phyloP scores from a whole-genome alignment of 2,797 vertebrate genomes.

The Dicrostonyx torquatus region DNA sequence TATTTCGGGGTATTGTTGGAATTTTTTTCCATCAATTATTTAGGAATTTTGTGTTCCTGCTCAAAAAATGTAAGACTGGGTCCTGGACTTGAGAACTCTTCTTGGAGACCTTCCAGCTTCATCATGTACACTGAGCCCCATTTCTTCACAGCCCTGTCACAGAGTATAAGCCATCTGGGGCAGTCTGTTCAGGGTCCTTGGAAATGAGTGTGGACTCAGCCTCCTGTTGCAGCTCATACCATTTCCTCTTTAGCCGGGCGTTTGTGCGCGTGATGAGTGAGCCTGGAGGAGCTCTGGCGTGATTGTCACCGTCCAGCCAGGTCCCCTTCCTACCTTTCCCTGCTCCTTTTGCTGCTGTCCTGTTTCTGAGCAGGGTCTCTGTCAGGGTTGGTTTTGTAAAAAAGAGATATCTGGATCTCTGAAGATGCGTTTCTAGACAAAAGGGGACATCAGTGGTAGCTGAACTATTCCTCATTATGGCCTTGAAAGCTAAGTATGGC shows the following conservation, averaged over 20 bases:
- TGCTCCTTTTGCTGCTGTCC: neutral
- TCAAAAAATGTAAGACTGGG: neutral
- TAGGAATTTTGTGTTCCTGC: neutral
- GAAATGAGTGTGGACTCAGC: neutral
- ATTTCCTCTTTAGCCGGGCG: neutral
- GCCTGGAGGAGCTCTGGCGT: neutral
- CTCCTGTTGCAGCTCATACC: neutral
- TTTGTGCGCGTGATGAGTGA: neutral
- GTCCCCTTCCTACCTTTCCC: neutral
- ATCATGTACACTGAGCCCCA: neutral
- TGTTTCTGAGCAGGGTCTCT: slow-evolving; percentile 22
- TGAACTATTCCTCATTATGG: neutral
- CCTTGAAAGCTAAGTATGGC: neutral
- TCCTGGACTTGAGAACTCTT: neutral
- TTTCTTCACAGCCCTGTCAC: neutral
- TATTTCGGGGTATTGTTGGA: neutral
- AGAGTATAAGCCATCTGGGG: neutral
- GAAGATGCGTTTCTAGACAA: neutral
- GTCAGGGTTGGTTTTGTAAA: neutral
- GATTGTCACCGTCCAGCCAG: neutral
- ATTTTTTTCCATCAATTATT: slow-evolving; percentile 19
- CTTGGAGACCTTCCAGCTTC: neutral
- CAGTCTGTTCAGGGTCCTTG: neutral
- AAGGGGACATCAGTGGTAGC: neutral
- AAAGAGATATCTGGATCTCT: neutral